phyloP scores from a whole-genome alignment of 1,140 invertebrate genomes.

The Cyrtorhinus lividipennis region DNA sequence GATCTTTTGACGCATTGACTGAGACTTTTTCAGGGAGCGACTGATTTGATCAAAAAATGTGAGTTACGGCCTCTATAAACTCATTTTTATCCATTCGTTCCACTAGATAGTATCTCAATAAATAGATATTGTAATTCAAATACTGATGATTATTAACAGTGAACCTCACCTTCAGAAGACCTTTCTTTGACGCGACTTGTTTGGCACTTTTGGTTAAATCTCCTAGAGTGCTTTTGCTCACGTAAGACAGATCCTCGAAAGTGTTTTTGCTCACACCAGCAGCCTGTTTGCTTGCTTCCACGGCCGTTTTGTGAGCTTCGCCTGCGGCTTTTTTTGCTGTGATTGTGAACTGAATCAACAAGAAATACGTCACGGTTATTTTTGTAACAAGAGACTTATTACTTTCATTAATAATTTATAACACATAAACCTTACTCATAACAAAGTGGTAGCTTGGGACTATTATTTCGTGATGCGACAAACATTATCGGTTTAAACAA shows the following conservation, averaged over 20 bases:
- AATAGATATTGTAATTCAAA: not conserved
- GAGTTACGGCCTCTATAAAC: too few species aligned
- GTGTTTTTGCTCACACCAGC: slow-evolving; percentile 77
- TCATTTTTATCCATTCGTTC: too few species aligned
- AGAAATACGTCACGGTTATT: too few species aligned
- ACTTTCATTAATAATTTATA: too few species aligned
- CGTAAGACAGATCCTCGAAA: slow-evolving; percentile 71
- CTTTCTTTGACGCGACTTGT: slow-evolving; percentile 71
- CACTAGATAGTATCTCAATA: too few species aligned
- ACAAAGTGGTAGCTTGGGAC: too few species aligned
- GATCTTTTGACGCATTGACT: not conserved
- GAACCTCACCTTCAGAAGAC: slow-evolving; percentile 52
- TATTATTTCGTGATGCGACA: too few species aligned
- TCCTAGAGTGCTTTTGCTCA: slow-evolving; percentile 68
- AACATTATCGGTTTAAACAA: slow-evolving; percentile 10
- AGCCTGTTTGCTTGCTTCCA: slow-evolving; percentile 74
- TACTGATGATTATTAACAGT: too few species aligned
- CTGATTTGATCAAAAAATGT: too few species aligned
- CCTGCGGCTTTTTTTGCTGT: slow-evolving; percentile 76
- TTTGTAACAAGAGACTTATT: not conserved
- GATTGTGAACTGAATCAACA: slow-evolving; percentile 48
- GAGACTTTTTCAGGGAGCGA: not conserved
- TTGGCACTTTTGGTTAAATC: slow-evolving; percentile 84
- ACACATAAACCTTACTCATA: not conserved
- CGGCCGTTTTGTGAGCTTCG: slow-evolving; percentile 68